phyloP scores from a whole-genome alignment of 2,888 invertebrate genomes.

The Chaetogeoica ovagalla region DNA sequence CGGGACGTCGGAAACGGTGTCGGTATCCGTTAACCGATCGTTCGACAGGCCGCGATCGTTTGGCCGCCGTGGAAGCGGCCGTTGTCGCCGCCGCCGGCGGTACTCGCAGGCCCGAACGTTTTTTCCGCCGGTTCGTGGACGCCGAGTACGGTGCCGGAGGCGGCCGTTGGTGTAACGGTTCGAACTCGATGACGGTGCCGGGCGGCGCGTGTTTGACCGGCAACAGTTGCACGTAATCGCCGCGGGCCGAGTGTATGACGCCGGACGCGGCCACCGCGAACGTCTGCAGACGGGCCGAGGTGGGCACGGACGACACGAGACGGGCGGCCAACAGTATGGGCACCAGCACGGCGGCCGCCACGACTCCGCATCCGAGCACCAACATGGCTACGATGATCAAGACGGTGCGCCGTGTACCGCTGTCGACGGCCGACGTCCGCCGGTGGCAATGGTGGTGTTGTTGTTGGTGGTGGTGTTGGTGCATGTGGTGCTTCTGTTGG shows the following conservation, averaged over 20 bases:
- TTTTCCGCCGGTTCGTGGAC: slow-evolving; percentile 1
- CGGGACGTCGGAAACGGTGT: neutral
- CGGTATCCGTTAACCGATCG: neutral
- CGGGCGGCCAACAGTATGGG: slow-evolving; percentile 58
- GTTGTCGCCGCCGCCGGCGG: too few species aligned
- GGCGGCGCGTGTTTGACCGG: slow-evolving; percentile 56
- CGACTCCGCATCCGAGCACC: slow-evolving; percentile 57
- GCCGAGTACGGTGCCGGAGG: neutral
- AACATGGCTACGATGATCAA: slow-evolving; percentile 57
- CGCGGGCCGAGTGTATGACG: slow-evolving; percentile 55
- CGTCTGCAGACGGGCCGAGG: slow-evolving; percentile 56
- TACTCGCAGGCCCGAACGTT: too few species aligned
- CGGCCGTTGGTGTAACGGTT: slow-evolving; percentile 7
- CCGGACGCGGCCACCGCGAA: slow-evolving; percentile 56
- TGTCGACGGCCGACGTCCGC: slow-evolving; percentile 1
- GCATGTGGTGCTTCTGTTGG: slow-evolving; percentile 48
- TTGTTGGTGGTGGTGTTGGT: slow-evolving; percentile 54
- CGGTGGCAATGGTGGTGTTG: slow-evolving; percentile 56
- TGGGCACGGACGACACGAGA: slow-evolving; percentile 57
- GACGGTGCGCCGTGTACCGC: slow-evolving; percentile 56
- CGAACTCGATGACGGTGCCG: slow-evolving; percentile 51
- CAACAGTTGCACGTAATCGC: slow-evolving; percentile 56
- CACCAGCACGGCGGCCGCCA: slow-evolving; percentile 58
- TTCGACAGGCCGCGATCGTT: neutral
- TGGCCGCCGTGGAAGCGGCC: too few species aligned